A percentile compares a stretch with the other conserved stretches of the same genome.
Conservation (phyloP, 2,113 vertebrate genomes). For the Morone chrysops region DNA sequence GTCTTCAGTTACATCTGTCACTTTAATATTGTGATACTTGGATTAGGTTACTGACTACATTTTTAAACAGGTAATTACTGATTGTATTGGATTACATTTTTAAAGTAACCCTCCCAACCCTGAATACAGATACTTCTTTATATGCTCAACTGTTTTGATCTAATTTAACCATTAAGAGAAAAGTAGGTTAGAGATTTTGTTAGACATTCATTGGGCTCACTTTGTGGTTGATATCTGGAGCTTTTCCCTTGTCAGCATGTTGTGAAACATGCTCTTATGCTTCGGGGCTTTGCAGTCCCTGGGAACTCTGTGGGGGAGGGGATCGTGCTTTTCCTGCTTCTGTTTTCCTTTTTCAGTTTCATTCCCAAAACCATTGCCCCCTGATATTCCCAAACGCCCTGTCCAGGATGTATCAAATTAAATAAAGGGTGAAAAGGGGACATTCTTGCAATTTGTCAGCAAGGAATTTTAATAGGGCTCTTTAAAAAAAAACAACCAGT, state of each 20-base stretch:
- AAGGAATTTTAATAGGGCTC: slow-evolving; percentile 25
- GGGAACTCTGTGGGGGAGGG: slow-evolving; percentile 65
- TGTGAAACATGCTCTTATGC: slow-evolving; percentile 17
- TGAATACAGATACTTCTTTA: no score
- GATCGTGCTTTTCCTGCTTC: slow-evolving; percentile 51
- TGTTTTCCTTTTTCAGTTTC: slow-evolving; percentile 52
- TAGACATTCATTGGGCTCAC: neutral
- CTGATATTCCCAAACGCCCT: slow-evolving; percentile 68
- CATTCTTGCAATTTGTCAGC: slow-evolving; percentile 54
- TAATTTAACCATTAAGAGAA: neutral
- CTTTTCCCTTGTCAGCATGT: slow-evolving; percentile 36
- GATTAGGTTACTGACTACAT: no score
- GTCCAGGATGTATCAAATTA: slow-evolving; percentile 75
- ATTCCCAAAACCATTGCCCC: slow-evolving; percentile 62
- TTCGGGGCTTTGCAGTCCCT: slow-evolving; percentile 36
- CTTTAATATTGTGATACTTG: no score
- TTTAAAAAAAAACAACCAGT: neutral
- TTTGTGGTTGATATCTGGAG: neutral
- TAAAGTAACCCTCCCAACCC: no score
- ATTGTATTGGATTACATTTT: no score
- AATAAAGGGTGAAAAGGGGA: slow-evolving; percentile 60
- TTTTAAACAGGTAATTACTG: no score
- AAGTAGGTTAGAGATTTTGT: neutral
- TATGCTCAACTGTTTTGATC: neutral
- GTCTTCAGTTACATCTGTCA: no score